Percentiles rank a stretch among this genome's conserved stretches.
phyloP scores from a whole-genome alignment of 2,797 vertebrate species.

The Synaphobranchus kaupii region DNA sequence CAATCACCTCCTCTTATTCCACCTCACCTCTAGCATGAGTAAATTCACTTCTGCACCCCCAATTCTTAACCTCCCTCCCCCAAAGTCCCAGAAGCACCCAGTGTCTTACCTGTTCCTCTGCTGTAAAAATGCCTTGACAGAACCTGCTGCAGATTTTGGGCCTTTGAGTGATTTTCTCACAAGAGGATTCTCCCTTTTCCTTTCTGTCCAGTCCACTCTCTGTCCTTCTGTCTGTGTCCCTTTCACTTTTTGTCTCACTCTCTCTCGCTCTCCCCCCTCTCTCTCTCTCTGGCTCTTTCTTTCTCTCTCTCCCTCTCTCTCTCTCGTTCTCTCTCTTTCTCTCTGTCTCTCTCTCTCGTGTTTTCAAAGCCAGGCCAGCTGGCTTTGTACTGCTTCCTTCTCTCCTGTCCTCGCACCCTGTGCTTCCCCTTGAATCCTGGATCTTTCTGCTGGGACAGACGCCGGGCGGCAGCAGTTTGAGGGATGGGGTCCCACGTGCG shows the following conservation, averaged over 20 bases:
- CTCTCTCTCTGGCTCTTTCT: slow-evolving; percentile 39
- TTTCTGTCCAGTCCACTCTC: slow-evolving; percentile 38
- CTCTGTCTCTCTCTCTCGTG: slow-evolving; percentile 13
- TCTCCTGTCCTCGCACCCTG: slow-evolving; percentile 76
- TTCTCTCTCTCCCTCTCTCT: not conserved
- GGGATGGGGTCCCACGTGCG: slow-evolving; percentile 78
- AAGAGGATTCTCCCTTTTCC: slow-evolving; percentile 1
- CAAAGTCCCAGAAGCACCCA: slow-evolving; percentile 14
- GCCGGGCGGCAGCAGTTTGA: slow-evolving; percentile 71
- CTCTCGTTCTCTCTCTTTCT: slow-evolving; percentile 32
- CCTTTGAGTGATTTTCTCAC: slow-evolving; percentile 44
- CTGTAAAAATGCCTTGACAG: slow-evolving; percentile 61
- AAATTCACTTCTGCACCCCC: not conserved
- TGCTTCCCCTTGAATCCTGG: slow-evolving; percentile 72
- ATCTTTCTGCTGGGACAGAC: slow-evolving; percentile 75
- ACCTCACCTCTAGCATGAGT: not conserved
- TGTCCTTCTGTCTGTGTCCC: slow-evolving; percentile 56
- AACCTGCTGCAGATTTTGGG: slow-evolving; percentile 57
- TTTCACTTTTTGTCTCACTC: slow-evolving; percentile 35
- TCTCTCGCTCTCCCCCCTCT: slow-evolving; percentile 16
- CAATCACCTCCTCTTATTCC: not conserved
- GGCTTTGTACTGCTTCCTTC: slow-evolving; percentile 80
- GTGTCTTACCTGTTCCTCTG: slow-evolving; percentile 74
- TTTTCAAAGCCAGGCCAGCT: slow-evolving; percentile 85
- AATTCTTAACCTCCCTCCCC: slow-evolving; percentile 13